phyloP scores from a whole-genome alignment of 2,888 invertebrate species.

The Tholera decimalis region DNA sequence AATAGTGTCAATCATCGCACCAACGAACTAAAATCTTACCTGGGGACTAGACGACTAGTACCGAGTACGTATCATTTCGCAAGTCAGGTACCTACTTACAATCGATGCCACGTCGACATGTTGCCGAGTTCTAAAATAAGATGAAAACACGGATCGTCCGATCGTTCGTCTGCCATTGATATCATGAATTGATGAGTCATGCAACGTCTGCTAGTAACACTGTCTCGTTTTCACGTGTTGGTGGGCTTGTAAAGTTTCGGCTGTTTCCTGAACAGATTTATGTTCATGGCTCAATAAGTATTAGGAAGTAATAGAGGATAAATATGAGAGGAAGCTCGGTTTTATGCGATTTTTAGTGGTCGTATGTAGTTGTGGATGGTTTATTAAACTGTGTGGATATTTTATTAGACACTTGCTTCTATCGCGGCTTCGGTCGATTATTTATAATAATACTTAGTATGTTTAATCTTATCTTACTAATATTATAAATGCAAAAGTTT shows the following conservation, averaged over 20 bases:
- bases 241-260: slow-evolving; percentile 26
- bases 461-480: too few species aligned
- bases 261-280: slow-evolving; percentile 39
- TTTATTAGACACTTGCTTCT: neutral
- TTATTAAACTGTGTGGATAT: slow-evolving; percentile 11
- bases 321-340: slow-evolving; percentile 3
- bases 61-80: slow-evolving; percentile 31
- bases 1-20: neutral
- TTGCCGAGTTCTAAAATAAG: slow-evolving; percentile 75
- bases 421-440: neutral
- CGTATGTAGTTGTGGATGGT: neutral
- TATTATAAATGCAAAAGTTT: too few species aligned
- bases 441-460: too few species aligned
- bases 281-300: slow-evolving; percentile 31
- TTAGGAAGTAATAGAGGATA: slow-evolving; percentile 26
- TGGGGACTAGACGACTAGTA: too few species aligned
- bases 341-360: slow-evolving; percentile 24
- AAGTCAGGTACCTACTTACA: slow-evolving; percentile 43
- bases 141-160: slow-evolving; percentile 66
- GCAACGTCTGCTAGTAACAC: slow-evolving; percentile 66
- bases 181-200: slow-evolving; percentile 74
- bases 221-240: slow-evolving; percentile 46
- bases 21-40: slow-evolving; percentile 25
- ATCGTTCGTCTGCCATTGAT: slow-evolving; percentile 74
- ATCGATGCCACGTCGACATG: slow-evolving; percentile 67